phyloP scores from a whole-genome alignment of 1,140 invertebrate genomes.

The Pemphigus obesinymphae region DNA sequence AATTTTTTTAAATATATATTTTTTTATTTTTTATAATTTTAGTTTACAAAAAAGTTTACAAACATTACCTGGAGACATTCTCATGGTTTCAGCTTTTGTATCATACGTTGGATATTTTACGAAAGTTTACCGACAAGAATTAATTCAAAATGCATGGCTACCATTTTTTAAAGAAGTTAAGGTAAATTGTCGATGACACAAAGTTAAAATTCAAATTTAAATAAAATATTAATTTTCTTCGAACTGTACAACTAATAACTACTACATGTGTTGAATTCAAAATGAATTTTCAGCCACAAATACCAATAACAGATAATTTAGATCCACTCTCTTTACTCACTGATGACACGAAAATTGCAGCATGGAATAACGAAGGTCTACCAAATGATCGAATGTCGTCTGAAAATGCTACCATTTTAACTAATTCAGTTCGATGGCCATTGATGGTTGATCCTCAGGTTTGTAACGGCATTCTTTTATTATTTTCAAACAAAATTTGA shows the following conservation, averaged over 20 bases:
- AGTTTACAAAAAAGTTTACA: constrained; percentile 59
- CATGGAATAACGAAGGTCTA: constrained; percentile 91
- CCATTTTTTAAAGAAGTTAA: constrained; percentile 63
- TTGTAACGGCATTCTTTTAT: constrained; percentile 30
- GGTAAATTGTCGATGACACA: constrained; percentile 46
- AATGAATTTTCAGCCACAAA: constrained; percentile 57
- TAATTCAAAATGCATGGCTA: constrained; percentile 76
- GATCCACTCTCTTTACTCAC: constrained; percentile 80
- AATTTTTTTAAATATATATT: too few relatives aligned
- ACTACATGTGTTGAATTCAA: not conserved
- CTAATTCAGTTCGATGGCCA: constrained; percentile 85
- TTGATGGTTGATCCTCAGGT: constrained; percentile 90
- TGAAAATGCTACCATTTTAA: constrained; percentile 90
- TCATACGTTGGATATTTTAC: constrained; percentile 94
- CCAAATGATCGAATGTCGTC: constrained; percentile 89
- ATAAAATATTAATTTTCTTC: not conserved
- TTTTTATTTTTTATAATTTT: constrained; percentile 43
- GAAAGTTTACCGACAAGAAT: constrained; percentile 71
- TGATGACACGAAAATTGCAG: constrained; percentile 84
- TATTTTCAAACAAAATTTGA: not conserved
- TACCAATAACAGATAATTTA: constrained; percentile 70
- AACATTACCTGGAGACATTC: constrained; percentile 83
- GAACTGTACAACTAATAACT: too few relatives aligned
- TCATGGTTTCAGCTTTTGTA: constrained; percentile 87
- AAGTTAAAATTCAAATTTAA: not conserved